Evolutionary conservation across 2,797 vertebrate species (phyloP).

Genomic region (Diplodus puntazzo): DNA sequence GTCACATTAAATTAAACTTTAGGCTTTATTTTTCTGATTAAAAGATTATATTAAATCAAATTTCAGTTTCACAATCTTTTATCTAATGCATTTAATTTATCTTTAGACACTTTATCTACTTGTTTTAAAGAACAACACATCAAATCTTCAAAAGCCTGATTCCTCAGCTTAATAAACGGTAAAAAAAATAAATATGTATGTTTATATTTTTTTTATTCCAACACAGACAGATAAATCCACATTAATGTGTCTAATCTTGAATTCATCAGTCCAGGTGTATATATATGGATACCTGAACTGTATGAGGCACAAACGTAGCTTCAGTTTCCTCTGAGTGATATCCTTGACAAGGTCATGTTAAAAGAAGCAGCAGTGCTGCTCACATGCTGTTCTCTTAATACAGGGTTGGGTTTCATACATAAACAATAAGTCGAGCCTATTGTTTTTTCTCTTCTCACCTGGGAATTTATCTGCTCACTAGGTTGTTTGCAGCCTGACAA

Average conservation of each 20-base stretch:
- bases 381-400: conserved; percentile 49
- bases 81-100: background rate
- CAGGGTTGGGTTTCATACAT: conserved; percentile 66
- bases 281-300: background rate
- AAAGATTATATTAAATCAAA: background rate
- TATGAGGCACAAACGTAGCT: conserved; percentile 7
- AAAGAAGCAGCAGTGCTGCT: conserved; percentile 45
- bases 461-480: conserved; percentile 34
- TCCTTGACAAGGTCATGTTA: conserved; percentile 48
- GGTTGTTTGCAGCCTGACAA: conserved; percentile 42
- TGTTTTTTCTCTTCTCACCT: conserved; percentile 50
- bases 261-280: background rate
- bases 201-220: background rate
- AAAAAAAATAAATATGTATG: too few relatives aligned
- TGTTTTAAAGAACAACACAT: background rate
- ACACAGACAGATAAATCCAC: background rate
- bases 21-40: background rate
- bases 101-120: background rate
- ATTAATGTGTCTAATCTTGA: background rate
- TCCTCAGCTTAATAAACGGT: background rate
- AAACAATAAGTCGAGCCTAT: conserved; percentile 64
- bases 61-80: background rate
- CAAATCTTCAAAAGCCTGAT: background rate
- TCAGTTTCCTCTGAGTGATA: conserved; percentile 28
- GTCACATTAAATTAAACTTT: background rate